Evolutionary conservation across 1,140 invertebrate genomes (phyloP), one percentile per base, ranked within the genome.

Genomic region (Galleria mellonella): DNA sequence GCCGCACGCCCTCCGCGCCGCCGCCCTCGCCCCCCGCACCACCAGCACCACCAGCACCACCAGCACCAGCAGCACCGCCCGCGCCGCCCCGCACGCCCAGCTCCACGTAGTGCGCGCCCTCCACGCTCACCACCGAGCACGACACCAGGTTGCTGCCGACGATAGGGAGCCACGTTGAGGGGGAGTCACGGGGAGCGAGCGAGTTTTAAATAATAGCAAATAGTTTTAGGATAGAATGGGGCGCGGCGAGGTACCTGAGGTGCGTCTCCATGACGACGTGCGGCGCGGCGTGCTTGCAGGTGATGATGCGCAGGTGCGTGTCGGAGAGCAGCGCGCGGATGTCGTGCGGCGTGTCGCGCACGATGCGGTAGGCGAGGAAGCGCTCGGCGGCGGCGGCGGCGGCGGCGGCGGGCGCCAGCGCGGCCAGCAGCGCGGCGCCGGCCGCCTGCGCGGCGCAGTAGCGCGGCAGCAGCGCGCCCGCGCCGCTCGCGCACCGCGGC

Each of bases 381-480:
- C 93, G 88, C 86, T 97, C 96, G 11, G 83, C 82, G 69, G 92
- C 94, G 65, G 94, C 91, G 41, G 90, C 88, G 47, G 91, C 88
- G 74, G 96, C 97, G 32, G 97, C 91, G 32, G 87, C 89, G 77
- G 95, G 93, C 12, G 98, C 88, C 60, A 96, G 90, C 32, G 87
- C 89, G 77, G 95, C 93, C 12, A 98, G 88, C 60, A 96, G 90
- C 62, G 95, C 90, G 77, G 97, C 96, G 7, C 96, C 95, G 49
- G 90, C 88, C 13, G 94, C 93, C 68, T 96, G 92, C 36, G 90
- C 89, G 17, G 86, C 81, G 55, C 91, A 93, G 84, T 95, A 98
- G 0, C 90, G 83, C 1, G 95, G 94, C 29, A 99, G 70, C 27
- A 98, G 87, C 10, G 95, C 96, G 1, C 94, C 94, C 8, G 93